A percentile compares a stretch with the other conserved stretches of the same genome.
phyloP scores from a whole-genome alignment of 2,888 invertebrate species.

The Diaperis boleti region DNA sequence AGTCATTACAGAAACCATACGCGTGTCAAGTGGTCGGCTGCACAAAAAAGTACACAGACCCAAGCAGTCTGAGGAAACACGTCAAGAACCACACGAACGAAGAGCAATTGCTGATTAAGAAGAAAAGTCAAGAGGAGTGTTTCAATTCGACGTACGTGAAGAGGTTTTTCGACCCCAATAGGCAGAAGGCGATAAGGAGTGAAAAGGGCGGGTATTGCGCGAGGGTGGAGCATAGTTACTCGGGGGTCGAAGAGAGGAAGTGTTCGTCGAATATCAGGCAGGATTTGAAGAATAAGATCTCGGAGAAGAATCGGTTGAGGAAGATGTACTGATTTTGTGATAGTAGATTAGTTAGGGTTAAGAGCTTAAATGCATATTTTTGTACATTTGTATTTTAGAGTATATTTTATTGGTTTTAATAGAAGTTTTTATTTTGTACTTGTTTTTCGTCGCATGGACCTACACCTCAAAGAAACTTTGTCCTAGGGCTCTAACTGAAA shows the following conservation, averaged over 20 bases:
- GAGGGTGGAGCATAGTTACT: conserved; percentile 57
- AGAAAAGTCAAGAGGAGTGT: conserved; percentile 50
- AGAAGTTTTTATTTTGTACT: no score
- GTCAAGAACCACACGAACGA: conserved; percentile 81
- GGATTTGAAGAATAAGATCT: conserved; percentile 65
- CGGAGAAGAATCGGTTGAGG: conserved; percentile 57
- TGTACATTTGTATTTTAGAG: background rate
- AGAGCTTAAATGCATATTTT: background rate
- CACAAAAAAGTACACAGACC: conserved; percentile 93
- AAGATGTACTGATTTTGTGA: conserved; percentile 36
- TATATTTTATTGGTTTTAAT: background rate
- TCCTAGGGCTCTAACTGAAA: no score
- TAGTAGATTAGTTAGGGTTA: conserved; percentile 7
- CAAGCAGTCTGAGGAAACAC: conserved; percentile 92
- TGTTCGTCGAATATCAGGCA: conserved; percentile 57
- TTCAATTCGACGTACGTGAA: conserved; percentile 44
- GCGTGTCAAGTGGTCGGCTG: conserved; percentile 91
- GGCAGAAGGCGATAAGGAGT: conserved; percentile 53
- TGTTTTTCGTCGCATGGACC: no score
- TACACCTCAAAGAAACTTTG: no score
- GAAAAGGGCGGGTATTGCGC: conserved; percentile 37
- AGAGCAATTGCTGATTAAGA: conserved; percentile 64
- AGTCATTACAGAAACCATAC: conserved; percentile 84
- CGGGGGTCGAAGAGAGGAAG: conserved; percentile 46
- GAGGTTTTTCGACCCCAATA: conserved; percentile 53